A percentile compares a stretch with the other conserved stretches of the same genome.
These are phyloP conservation scores for Perizoma flavofasciatum DNA, from an alignment of 2,888 invertebrate species.

Conservation along the genomic window DNA sequence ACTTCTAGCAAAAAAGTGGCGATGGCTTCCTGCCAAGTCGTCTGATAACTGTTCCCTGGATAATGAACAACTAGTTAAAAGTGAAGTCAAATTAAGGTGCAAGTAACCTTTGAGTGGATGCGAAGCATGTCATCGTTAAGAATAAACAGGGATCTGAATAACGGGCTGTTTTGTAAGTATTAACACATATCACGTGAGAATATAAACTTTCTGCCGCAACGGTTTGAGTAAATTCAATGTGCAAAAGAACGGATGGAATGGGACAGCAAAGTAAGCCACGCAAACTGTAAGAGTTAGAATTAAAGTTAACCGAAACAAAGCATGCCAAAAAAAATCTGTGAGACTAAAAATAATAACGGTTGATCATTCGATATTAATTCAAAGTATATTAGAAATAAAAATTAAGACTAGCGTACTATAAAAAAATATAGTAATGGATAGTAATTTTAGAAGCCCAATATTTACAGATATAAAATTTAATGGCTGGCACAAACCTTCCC, in stretches of 20 bases:
- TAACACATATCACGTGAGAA: too few relatives aligned
- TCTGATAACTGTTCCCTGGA: constrained; percentile 7
- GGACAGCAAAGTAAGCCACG: too few relatives aligned
- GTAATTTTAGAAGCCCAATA: constrained; percentile 16
- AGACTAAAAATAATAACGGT: too few relatives aligned
- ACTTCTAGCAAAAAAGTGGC: constrained; percentile 1
- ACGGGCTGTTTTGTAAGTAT: not conserved
- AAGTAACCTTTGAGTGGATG: constrained; percentile 22
- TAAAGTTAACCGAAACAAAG: too few relatives aligned
- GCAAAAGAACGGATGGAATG: too few relatives aligned
- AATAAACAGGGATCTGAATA: constrained; percentile 1
- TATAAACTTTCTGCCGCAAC: too few relatives aligned
- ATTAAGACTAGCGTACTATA: too few relatives aligned
- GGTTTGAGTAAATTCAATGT: too few relatives aligned
- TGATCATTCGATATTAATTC: too few relatives aligned
- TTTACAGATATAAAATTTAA: constrained; percentile 24
- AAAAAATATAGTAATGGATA: not conserved
- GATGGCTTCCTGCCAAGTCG: constrained; percentile 17
- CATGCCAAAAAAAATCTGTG: too few relatives aligned
- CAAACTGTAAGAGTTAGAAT: too few relatives aligned
- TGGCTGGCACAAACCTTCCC: not conserved
- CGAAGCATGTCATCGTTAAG: constrained; percentile 9
- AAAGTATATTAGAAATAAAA: too few relatives aligned
- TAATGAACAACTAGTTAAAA: constrained; percentile 18
- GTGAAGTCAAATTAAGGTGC: constrained; percentile 26